Base-by-base conservation (phyloP, 2,113 vertebrate genomes). In the Sprattus sprattus region DNA sequence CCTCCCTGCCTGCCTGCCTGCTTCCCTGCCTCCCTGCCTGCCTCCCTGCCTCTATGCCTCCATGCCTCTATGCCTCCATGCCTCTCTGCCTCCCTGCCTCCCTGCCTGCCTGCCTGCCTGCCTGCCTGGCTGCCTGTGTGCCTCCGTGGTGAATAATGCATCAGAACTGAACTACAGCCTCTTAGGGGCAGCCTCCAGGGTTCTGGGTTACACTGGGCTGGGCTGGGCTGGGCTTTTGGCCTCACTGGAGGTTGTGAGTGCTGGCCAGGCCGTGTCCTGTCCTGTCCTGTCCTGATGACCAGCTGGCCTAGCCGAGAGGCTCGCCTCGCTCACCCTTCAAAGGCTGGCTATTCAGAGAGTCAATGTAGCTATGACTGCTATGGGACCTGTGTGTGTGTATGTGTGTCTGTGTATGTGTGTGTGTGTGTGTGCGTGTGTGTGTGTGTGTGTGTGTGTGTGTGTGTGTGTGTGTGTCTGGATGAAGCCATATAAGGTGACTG, bases 71-170 rank as follows among this genome's bases (percentile, higher is more conserved):
- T 91, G 87, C 89, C 90, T 39, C 39, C 39, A 1, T 39, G 39
- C 90, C 90, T 39, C 39, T 2, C 39, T 39, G 39, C 64, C 64
- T 28, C n/a, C 81, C 44, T 81, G 22, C 82, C 82, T 20, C 18
- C 20, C 57, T 64, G 18, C 57, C 57, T 20, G 4, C 7, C 57
- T 25, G 20, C 25, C 67, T 75, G 10, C 28, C 25, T 13, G 64
- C 64, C 64, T 32, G 64, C 25, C 64, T 13, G 64, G 7, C 64
- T 32, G n/a, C 67, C 67, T 32, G 67, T 39, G 28, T 92, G 85
- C 85, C 64, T 54, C 85, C 9, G 32, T 15, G 67, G 91, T 95
- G 93, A 95, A 95, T 95, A 95, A 94, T 95, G 91, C 91, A 95
- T 75, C 39, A 75, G 67, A 75, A 39, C 67, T 75, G 67, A 75